Evolutionary conservation across 2,113 vertebrate genomes (phyloP).

Genomic region (Brachypteracias leptosomus): DNA sequence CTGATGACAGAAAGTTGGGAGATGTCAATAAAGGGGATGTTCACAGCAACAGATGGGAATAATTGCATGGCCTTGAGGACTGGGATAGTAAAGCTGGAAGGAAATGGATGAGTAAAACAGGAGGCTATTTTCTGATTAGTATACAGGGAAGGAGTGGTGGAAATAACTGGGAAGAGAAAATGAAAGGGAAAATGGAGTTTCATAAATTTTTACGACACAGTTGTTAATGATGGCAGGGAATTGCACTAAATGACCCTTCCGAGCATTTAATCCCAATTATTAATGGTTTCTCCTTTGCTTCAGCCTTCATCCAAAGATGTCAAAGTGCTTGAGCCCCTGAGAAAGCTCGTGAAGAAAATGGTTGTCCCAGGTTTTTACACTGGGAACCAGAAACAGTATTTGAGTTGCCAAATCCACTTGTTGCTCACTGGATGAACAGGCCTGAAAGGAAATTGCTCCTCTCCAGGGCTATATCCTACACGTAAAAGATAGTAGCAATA

Average conservation of each 20-base stretch:
- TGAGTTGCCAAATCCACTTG: not conserved
- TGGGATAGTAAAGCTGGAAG: not conserved
- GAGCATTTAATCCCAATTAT: not conserved
- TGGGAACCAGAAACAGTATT: not conserved
- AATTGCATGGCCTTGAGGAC: not conserved
- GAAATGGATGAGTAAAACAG: not conserved
- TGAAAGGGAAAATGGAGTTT: not conserved
- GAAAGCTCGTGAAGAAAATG: not conserved
- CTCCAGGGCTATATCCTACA: not conserved
- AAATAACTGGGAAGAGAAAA: not conserved
- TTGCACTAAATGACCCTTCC: not conserved
- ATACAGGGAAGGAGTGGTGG: not conserved
- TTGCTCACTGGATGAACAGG: not conserved
- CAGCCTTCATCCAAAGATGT: not conserved
- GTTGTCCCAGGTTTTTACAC: not conserved
- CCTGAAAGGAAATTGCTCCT: not conserved
- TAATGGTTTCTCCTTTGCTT: not conserved
- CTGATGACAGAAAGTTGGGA: slow-evolving; percentile 14
- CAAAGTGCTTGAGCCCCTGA: not conserved
- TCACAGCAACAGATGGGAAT: not conserved
- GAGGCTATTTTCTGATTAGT: not conserved
- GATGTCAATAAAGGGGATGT: not conserved
- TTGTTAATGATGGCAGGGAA: not conserved
- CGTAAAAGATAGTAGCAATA: not conserved
- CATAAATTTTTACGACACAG: not conserved